Conservation (phyloP, 2,113 vertebrate species). For the Colistium nudipinnis region DNA sequence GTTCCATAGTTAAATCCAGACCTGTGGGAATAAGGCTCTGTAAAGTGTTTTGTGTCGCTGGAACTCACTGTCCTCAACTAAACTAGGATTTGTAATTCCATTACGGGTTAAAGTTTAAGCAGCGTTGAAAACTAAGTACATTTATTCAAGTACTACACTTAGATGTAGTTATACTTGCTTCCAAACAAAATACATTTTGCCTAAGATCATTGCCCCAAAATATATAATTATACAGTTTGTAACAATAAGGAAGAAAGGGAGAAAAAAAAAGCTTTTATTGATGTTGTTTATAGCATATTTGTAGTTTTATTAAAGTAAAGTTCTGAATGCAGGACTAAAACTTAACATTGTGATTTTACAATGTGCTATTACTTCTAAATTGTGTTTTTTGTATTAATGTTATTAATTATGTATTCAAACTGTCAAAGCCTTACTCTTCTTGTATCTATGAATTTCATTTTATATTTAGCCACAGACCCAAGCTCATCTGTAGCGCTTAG, state of each 20-base stretch:
- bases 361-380: background rate
- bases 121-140: background rate
- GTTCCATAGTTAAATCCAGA: slow-evolving; percentile 39
- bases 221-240: background rate
- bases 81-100: slow-evolving; percentile 24
- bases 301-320: background rate
- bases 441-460: too few relatives aligned
- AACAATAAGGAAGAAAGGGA: background rate
- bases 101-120: slow-evolving; percentile 1
- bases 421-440: too few relatives aligned
- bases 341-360: too few relatives aligned
- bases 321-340: too few relatives aligned
- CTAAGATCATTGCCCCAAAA: too few relatives aligned
- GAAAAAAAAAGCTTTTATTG: background rate
- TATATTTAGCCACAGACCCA: too few relatives aligned
- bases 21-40: slow-evolving; percentile 34
- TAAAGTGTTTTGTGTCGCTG: slow-evolving; percentile 21
- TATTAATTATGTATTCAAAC: too few relatives aligned
- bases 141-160: background rate
- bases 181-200: too few relatives aligned
- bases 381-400: too few relatives aligned
- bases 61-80: slow-evolving; percentile 34
- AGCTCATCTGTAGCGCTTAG: too few relatives aligned
- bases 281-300: background rate
- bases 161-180: background rate